phyloP scores from a whole-genome alignment of 1,140 invertebrate genomes.

The Trypoxylus dichotomus region DNA sequence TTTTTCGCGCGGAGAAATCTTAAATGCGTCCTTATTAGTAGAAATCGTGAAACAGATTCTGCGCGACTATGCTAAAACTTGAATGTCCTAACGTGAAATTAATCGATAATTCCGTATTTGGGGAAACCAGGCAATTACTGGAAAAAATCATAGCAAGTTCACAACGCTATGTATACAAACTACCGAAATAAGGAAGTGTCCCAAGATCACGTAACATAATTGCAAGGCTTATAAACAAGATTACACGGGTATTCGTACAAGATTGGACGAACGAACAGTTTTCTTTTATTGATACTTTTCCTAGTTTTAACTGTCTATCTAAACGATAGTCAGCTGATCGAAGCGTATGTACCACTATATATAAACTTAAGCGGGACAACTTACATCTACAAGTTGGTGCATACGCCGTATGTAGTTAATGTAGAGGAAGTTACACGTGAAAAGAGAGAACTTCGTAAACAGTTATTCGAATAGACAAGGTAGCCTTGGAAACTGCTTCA shows the following conservation, averaged over 20 bases:
- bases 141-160: background rate
- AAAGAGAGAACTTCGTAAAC: constrained; percentile 1
- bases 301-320: background rate
- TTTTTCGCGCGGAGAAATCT: background rate
- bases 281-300: background rate
- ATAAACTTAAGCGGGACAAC: background rate
- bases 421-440: constrained; percentile 10
- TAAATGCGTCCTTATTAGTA: background rate
- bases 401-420: background rate
- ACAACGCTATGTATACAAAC: background rate
- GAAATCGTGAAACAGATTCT: background rate
- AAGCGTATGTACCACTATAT: background rate
- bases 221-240: background rate
- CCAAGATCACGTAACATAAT: background rate
- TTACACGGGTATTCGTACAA: background rate
- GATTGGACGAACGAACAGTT: background rate
- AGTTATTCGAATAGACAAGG: constrained; percentile 15
- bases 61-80: background rate
- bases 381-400: background rate
- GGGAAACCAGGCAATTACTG: background rate
- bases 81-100: background rate
- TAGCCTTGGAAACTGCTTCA: constrained; percentile 1
- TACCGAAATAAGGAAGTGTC: background rate
- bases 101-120: background rate
- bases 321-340: background rate